A percentile compares a stretch with the other conserved stretches of the same genome.
Conservation (phyloP, 1,140 invertebrate species). For the Gerris buenoi region DNA sequence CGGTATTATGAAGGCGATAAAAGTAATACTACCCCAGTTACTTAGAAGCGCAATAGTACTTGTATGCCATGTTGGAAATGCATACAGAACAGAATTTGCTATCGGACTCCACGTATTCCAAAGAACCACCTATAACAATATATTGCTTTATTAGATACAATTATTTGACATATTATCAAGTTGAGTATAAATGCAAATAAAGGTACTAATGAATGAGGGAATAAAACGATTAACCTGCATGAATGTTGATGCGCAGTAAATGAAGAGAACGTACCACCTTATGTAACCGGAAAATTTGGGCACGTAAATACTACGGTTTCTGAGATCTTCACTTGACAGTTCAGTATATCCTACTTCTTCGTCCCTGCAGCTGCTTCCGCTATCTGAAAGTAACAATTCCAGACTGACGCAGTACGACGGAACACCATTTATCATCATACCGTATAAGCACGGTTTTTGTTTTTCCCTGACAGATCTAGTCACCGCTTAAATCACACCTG, state of each 20-base stretch:
- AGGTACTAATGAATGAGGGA: no score
- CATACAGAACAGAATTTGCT: constrained; percentile 29
- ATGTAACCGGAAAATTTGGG: background rate
- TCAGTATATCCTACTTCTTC: background rate
- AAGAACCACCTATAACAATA: constrained; percentile 21
- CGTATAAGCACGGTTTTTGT: no score
- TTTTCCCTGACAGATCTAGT: no score
- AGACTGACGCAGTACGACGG: constrained; percentile 2
- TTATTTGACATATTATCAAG: no score
- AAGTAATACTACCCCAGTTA: constrained; percentile 37
- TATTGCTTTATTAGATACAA: no score
- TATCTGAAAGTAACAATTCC: background rate
- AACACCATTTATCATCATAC: constrained; percentile 1
- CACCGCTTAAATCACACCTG: no score
- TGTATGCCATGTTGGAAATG: constrained; percentile 33
- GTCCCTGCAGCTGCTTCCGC: background rate
- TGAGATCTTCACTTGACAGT: background rate
- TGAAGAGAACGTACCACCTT: constrained; percentile 12
- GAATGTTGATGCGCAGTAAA: constrained; percentile 9
- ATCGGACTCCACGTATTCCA: constrained; percentile 42
- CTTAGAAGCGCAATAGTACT: constrained; percentile 33
- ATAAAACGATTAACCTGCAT: constrained; percentile 8
- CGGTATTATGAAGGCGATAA: constrained; percentile 31
- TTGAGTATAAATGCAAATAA: no score
- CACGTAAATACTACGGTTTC: background rate